phyloP scores from a whole-genome alignment of 2,113 vertebrate species.

The Hypanus sabinus region DNA sequence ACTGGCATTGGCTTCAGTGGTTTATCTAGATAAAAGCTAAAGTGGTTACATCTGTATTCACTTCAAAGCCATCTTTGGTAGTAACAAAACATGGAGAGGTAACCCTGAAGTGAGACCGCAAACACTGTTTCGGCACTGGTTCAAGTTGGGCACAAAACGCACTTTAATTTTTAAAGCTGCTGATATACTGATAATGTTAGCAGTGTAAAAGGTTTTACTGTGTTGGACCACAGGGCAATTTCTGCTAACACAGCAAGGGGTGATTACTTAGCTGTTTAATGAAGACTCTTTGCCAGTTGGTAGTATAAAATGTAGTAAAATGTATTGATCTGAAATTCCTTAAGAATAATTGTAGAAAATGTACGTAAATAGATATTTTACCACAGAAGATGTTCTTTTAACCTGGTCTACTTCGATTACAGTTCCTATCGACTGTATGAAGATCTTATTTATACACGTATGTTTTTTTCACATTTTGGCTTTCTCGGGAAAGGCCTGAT shows the following conservation, averaged over 20 bases:
- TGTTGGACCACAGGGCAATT: constrained; percentile 35
- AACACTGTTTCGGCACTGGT: neutral
- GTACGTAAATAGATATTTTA: constrained; percentile 26
- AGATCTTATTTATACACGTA: neutral
- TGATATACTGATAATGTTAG: constrained; percentile 38
- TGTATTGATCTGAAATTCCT: constrained; percentile 37
- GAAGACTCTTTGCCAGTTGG: constrained; percentile 16
- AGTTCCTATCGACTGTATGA: neutral
- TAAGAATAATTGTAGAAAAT: constrained; percentile 36
- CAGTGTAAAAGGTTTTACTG: constrained; percentile 41
- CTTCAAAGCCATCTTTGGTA: neutral
- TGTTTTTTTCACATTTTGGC: neutral
- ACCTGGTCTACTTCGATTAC: neutral
- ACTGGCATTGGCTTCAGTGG: neutral
- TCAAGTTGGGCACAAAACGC: neutral
- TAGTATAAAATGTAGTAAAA: neutral
- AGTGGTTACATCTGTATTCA: neutral
- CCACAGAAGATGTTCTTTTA: neutral
- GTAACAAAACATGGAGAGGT: neutral
- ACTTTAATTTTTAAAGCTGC: constrained; percentile 35
- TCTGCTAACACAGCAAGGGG: constrained; percentile 38
- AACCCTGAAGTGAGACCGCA: neutral
- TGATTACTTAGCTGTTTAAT: constrained; percentile 34
- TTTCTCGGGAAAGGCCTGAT: neutral
- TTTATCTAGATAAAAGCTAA: neutral